Evolutionary conservation across 2,888 invertebrate genomes (phyloP), one percentile per base, ranked within the genome.

Genomic region (Pseudococcus longispinus): DNA sequence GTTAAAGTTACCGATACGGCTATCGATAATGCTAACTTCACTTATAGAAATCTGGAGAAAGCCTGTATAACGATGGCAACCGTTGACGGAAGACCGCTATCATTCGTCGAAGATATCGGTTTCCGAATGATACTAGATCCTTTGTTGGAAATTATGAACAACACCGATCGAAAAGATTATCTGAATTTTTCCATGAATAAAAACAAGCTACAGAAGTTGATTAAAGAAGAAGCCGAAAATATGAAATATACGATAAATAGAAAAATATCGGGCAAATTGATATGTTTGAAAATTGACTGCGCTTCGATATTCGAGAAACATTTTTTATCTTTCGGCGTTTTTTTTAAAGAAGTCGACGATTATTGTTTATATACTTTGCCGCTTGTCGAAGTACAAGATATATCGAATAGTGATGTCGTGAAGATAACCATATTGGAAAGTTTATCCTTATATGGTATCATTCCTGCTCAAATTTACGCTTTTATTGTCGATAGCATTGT

Each of bases 41-140:
- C 77, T 1, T 80, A 80, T 20, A 80, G 42, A 80, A 80, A 32
- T 20, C 18, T 80, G 20, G 77, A 80, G 20, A 80, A 80, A 80
- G 77, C 77, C 2, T 80, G 77, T 18, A 80, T 80, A 15, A 80
- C 77, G 42, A 80, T 80, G 77, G 77, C 77, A n/a, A 80, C 77
- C 1, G 77, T 80, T 4, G 77, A 80, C 11, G 77, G 77, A 23
- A n/a, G 77, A 20, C 77, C 77, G 3, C 42, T 80, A 80, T 80
- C 77, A 0, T 80, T 80, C 77, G 77, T 80, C 42, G 77, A 80
- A n/a, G 77, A 80, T 80, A 8, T 80, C 6, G 77, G 77, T 9
- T 80, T 80, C 23, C 18, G 77, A 20, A 80, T 80, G 77, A 80
- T 80, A 20, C 20, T 80, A 9, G n/a, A 42, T 42, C 77, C 77